Base-by-base conservation (phyloP, 2,797 vertebrate species). In the Myotis myotis region DNA sequence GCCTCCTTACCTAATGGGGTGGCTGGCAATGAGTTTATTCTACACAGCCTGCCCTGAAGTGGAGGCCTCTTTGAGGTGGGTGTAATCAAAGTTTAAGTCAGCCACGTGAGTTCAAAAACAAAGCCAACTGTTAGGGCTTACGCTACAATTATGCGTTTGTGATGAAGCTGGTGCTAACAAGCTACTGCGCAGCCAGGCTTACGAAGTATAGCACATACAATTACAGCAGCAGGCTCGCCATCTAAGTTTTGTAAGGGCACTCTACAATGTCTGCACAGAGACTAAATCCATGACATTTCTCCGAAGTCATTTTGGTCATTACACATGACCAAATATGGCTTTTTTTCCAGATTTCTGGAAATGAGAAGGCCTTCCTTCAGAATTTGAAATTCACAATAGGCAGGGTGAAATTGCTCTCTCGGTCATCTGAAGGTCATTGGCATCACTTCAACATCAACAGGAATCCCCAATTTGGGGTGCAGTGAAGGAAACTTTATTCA, bases 251-350 rank as follows among this genome's bases (percentile, higher is more conserved):
- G 41, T 47, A 30, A 16, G 30, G 22, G 23, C 6, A 47, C 79
- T 81, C 36, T 30, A 30, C 1, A 8, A 60, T 41, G 25, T 57
- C 41, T 28, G 16, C 9, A 30, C 80, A 33, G 20, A 15, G 19
- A 23, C 20, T 7, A 64, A 82, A 33, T 33, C 60, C 3, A 23
- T 3, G 55, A 33, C 28, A 64, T n/a, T 47, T 81, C 79, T 64
- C 38, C 3, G 57, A 64, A 64, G 25, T 57, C 30, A 22, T 47
- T 57, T 12, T 44, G 57, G 38, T 44, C 19, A 13, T n/a, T n/a
- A 47, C 8, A 1, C 4, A 4, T 33, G 41, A 33, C 60, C 2
- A 2, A 23, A 4, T 6, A 64, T 1, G 30, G 19, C 11, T 3
- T 0, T 8, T 8, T 23, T 30, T 55, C 33, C 13, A 68, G 62